A percentile compares a stretch with the other conserved stretches of the same genome.
Conservation (phyloP, 2,797 vertebrate genomes). For the Remorina albescens region DNA sequence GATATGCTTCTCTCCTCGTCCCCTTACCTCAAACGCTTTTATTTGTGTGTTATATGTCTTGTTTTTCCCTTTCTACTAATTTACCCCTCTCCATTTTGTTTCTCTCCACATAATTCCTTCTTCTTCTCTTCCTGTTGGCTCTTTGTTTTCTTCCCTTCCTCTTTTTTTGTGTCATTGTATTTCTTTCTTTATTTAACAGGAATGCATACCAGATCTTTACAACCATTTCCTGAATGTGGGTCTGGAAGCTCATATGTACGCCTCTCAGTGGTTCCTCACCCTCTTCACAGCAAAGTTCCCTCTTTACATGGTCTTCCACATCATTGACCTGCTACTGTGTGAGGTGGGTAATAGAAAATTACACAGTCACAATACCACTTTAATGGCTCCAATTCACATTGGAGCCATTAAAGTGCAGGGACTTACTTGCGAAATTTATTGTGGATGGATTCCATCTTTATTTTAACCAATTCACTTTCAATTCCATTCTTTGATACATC, state of each 20-base stretch:
- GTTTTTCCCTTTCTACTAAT: background rate
- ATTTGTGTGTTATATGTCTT: background rate
- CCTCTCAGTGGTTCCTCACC: slow-evolving; percentile 99
- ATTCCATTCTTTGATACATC: background rate
- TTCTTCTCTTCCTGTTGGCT: background rate
- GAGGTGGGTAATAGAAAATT: slow-evolving; percentile 86
- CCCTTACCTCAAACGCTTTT: background rate
- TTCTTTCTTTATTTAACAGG: slow-evolving; percentile 79
- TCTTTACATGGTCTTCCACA: slow-evolving; percentile 99
- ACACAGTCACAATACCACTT: background rate
- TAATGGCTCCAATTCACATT: background rate
- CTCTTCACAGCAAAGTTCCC: slow-evolving; percentile 99
- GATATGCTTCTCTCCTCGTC: background rate
- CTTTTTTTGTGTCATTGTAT: background rate
- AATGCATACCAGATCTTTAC: slow-evolving; percentile 96
- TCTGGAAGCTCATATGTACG: slow-evolving; percentile 99
- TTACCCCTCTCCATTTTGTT: background rate
- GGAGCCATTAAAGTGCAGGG: too few relatives aligned
- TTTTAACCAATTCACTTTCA: background rate
- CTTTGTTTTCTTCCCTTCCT: background rate
- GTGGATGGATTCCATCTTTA: background rate
- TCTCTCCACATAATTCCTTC: background rate
- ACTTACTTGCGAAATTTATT: background rate
- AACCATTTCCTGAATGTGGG: slow-evolving; percentile 97
- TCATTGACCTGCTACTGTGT: slow-evolving; percentile 97